These are phyloP conservation scores for Perizoma affinitatum DNA, from an alignment of 2,888 invertebrate species.

Conservation along the genomic window DNA sequence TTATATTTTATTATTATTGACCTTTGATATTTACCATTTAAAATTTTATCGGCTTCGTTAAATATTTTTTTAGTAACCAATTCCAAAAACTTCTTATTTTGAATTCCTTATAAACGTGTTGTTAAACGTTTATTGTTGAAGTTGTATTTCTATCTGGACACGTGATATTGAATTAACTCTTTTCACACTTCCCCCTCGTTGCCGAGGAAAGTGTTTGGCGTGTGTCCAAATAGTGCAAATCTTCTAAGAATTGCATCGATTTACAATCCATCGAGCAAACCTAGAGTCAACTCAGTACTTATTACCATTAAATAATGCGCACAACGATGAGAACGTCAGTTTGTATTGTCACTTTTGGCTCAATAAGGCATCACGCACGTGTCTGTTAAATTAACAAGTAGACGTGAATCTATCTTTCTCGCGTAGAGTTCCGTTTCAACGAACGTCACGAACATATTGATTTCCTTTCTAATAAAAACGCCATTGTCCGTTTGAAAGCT, in stretches of 20 bases:
- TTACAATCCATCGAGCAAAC: constrained; percentile 40
- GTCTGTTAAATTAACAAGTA: constrained; percentile 38
- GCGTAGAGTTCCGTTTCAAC: constrained; percentile 44
- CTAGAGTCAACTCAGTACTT: constrained; percentile 61
- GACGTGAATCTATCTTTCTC: constrained; percentile 39
- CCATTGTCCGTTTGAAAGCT: constrained; percentile 75
- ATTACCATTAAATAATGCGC: constrained; percentile 50
- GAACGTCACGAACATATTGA: constrained; percentile 67
- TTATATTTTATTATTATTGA: too few relatives aligned
- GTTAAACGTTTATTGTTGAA: constrained; percentile 5
- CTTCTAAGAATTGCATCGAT: constrained; percentile 72
- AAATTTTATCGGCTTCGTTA: not conserved
- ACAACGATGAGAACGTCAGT: constrained; percentile 33
- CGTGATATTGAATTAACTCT: constrained; percentile 54
- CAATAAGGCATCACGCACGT: constrained; percentile 40
- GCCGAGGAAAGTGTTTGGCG: constrained; percentile 66
- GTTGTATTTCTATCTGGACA: constrained; percentile 39
- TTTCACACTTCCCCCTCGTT: constrained; percentile 48
- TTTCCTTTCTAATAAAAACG: constrained; percentile 71
- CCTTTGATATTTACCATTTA: not conserved
- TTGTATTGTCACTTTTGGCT: constrained; percentile 41
- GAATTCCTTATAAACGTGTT: constrained; percentile 2
- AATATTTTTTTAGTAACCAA: not conserved
- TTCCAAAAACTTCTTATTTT: not conserved
- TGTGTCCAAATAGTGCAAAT: constrained; percentile 64